A percentile compares a stretch with the other conserved stretches of the same genome.
phyloP scores from a whole-genome alignment of 2,113 vertebrate genomes.

The Misgurnus mizolepis region DNA sequence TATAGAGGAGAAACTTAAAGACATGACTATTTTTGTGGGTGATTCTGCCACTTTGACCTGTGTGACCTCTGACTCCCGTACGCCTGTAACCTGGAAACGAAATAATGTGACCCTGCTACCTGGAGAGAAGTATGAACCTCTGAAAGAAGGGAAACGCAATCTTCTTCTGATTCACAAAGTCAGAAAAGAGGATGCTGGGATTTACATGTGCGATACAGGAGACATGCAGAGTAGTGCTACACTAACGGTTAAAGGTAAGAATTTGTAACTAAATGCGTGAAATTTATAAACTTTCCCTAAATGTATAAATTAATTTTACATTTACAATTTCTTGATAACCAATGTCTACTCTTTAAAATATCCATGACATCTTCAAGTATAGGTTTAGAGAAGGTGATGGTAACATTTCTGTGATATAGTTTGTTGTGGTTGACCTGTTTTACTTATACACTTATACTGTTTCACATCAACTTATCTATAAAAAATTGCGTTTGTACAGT shows the following conservation, averaged over 20 bases:
- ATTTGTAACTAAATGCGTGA: not conserved
- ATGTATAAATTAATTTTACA: too few relatives aligned
- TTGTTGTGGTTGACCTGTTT: too few relatives aligned
- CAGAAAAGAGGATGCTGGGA: conserved; percentile 79
- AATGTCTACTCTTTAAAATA: too few relatives aligned
- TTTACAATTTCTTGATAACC: too few relatives aligned
- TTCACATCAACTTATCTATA: too few relatives aligned
- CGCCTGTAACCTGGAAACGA: conserved; percentile 79
- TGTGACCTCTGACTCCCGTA: conserved; percentile 69
- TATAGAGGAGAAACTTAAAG: conserved; percentile 69
- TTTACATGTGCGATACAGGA: conserved; percentile 83
- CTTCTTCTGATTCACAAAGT: conserved; percentile 78
- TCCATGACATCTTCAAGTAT: too few relatives aligned
- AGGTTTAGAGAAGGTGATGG: too few relatives aligned
- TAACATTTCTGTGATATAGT: too few relatives aligned
- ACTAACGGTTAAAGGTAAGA: conserved; percentile 83
- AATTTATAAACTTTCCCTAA: not conserved
- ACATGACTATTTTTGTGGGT: conserved; percentile 66
- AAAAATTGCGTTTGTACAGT: too few relatives aligned
- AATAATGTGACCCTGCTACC: conserved; percentile 73
- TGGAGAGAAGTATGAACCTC: conserved; percentile 81
- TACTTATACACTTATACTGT: too few relatives aligned
- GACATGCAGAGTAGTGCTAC: conserved; percentile 77
- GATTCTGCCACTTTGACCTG: conserved; percentile 78
- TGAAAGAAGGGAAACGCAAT: conserved; percentile 69